Percentiles rank a stretch among this genome's conserved stretches.
Evolutionary conservation across 2,888 invertebrate species (phyloP).

Genomic region (Gasteruption jaculator): DNA sequence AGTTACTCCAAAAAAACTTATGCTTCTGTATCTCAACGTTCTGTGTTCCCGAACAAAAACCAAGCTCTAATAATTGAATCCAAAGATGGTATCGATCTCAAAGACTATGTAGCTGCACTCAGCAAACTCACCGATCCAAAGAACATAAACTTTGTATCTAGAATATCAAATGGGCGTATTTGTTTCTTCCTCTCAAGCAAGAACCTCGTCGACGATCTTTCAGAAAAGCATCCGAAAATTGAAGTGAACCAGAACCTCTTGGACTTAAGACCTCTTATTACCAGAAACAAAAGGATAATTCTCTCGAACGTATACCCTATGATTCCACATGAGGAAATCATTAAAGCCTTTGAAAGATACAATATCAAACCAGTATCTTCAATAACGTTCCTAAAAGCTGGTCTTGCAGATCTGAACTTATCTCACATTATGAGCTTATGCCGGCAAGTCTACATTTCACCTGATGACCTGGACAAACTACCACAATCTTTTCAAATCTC

Average conservation of each 20-base stretch:
- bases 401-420: constrained; percentile 22
- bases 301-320: constrained; percentile 30
- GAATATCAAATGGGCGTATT: constrained; percentile 16
- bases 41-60: constrained; percentile 18
- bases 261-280: constrained; percentile 9
- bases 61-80: constrained; percentile 17
- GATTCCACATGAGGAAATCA: constrained; percentile 11
- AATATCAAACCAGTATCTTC: constrained; percentile 23
- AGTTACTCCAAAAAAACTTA: no score
- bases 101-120: constrained; percentile 14
- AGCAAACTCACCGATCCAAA: constrained; percentile 9
- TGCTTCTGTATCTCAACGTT: no score
- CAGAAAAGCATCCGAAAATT: constrained; percentile 18
- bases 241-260: constrained; percentile 13
- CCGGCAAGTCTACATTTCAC: no score
- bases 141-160: constrained; percentile 14
- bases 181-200: constrained; percentile 16
- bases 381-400: constrained; percentile 27
- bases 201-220: constrained; percentile 1
- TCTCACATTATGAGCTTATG: constrained; percentile 29
- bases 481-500: no score
- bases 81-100: constrained; percentile 8
- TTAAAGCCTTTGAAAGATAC: constrained; percentile 16
- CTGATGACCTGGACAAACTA: no score
- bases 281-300: constrained; percentile 11